Evolutionary conservation across 1,140 invertebrate species (phyloP), one percentile per base, ranked within the genome.

Genomic region (Gryllus bimaculatus): DNA sequence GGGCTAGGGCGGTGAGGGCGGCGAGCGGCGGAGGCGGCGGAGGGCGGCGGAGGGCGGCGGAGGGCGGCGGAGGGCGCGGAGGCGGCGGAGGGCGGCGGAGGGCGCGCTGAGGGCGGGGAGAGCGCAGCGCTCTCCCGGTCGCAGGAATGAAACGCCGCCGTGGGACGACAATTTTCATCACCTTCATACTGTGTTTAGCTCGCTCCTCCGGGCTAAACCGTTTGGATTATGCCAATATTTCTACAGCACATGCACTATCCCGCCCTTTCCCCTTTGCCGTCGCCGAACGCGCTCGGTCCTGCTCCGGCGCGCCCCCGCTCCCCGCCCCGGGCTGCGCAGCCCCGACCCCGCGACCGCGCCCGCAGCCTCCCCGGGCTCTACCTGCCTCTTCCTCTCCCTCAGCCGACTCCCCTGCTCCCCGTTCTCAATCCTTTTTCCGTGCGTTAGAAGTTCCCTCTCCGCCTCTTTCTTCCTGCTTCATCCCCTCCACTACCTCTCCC

Each of bases 181-280:
- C 54, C 54, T 66, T 66, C 54, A 66, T 66, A 1, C 7, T n/a
- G n/a, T n/a, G n/a, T n/a, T n/a, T n/a, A n/a, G 2, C 54, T 0
- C 54, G 0, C 54, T 7, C 7, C 54, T 66, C 54, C 10, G 7
- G 10, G 10, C 54, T 13, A 66, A 66, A 66, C 54, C 54, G 54
- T 66, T 66, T 66, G 54, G 54, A 66, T n/a, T 66, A 66, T 66
- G 54, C 54, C n/a, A n/a, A 66, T 66, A 66, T 66, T 3, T 66
- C 54, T 66, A 66, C 54, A 66, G 54, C 54, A 66, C 54, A 66
- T 66, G 54, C 54, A 66, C 54, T 66, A 66, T 66, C 54, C 54
- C 54, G 54, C 54, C 26, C 26, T 66, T 66, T 66, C 7, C 54
- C 54, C 54, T 7, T 1, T 39, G 26, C 1, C 26, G 26, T 39